Conservation (phyloP, 2,113 vertebrate genomes). For the Colaptes auratus region DNA sequence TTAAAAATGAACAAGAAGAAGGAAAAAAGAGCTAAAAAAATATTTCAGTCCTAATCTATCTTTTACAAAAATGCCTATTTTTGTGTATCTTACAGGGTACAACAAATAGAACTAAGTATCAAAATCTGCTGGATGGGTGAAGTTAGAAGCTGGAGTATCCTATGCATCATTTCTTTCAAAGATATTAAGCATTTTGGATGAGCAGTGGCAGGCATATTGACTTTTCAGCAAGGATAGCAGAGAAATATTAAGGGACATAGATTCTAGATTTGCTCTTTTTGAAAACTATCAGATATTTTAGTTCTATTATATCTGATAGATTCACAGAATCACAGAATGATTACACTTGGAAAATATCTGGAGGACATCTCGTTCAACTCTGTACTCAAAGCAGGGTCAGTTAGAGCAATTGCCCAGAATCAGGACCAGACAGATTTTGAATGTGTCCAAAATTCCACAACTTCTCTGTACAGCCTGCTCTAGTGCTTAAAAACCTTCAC, state of each 20-base stretch:
- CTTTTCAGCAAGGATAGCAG: not conserved
- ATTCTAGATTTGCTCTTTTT: not conserved
- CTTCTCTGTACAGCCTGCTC: not conserved
- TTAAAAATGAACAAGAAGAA: slow-evolving; percentile 10
- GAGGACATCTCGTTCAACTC: not conserved
- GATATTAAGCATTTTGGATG: not conserved
- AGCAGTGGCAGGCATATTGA: not conserved
- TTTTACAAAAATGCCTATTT: not conserved
- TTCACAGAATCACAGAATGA: not conserved
- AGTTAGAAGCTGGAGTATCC: not conserved
- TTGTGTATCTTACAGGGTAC: not conserved
- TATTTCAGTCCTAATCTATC: not conserved
- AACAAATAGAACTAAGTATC: not conserved
- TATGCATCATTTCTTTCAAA: not conserved
- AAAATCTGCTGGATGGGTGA: not conserved
- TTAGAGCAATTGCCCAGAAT: not conserved
- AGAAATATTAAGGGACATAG: not conserved
- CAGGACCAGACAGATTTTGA: not conserved
- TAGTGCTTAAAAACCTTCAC: too few relatives aligned
- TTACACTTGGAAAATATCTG: not conserved
- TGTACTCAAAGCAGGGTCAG: not conserved
- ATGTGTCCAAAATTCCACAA: not conserved
- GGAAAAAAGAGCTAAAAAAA: not conserved
- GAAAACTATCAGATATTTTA: not conserved
- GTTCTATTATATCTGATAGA: not conserved